phyloP scores from a whole-genome alignment of 1,140 invertebrate species.

The Drosophila tani region DNA sequence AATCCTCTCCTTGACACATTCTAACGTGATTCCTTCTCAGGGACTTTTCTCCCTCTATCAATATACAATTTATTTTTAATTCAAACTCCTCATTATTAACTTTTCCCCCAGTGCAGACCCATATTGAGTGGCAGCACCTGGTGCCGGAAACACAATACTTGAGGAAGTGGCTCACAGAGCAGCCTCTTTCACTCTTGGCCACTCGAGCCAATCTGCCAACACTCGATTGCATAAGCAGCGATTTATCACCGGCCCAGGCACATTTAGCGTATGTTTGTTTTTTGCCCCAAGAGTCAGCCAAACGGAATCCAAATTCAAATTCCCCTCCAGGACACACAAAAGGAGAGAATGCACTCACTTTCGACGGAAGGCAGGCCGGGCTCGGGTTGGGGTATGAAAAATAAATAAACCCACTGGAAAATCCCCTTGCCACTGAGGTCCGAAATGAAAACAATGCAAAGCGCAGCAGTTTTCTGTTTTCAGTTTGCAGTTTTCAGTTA shows the following conservation, averaged over 20 bases:
- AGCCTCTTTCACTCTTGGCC: slow-evolving; percentile 26
- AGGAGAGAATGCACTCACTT: slow-evolving; percentile 29
- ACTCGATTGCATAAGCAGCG: slow-evolving; percentile 53
- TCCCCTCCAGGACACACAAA: slow-evolving; percentile 50
- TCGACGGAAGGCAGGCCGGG: not conserved
- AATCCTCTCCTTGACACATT: too few relatives aligned
- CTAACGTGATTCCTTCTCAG: not conserved
- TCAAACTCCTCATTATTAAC: too few relatives aligned
- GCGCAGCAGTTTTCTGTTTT: slow-evolving; percentile 73
- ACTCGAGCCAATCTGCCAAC: slow-evolving; percentile 60
- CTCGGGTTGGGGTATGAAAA: slow-evolving; percentile 28
- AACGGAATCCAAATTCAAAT: slow-evolving; percentile 62
- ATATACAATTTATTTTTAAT: not conserved
- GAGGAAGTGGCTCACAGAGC: slow-evolving; percentile 28
- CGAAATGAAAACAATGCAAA: slow-evolving; percentile 77
- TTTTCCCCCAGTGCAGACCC: slow-evolving; percentile 1
- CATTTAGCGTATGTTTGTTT: slow-evolving; percentile 73
- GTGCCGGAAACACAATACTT: slow-evolving; percentile 35
- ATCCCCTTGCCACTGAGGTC: slow-evolving; percentile 40
- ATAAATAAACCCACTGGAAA: slow-evolving; percentile 57
- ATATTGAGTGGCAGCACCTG: slow-evolving; percentile 17
- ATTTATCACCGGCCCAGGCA: slow-evolving; percentile 68
- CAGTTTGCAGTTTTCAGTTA: slow-evolving; percentile 58
- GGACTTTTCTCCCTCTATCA: too few relatives aligned
- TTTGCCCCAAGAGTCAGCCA: slow-evolving; percentile 7